Evolutionary conservation across 2,797 vertebrate species (phyloP), one percentile per base, ranked within the genome.

Genomic region (Characodon lateralis): DNA sequence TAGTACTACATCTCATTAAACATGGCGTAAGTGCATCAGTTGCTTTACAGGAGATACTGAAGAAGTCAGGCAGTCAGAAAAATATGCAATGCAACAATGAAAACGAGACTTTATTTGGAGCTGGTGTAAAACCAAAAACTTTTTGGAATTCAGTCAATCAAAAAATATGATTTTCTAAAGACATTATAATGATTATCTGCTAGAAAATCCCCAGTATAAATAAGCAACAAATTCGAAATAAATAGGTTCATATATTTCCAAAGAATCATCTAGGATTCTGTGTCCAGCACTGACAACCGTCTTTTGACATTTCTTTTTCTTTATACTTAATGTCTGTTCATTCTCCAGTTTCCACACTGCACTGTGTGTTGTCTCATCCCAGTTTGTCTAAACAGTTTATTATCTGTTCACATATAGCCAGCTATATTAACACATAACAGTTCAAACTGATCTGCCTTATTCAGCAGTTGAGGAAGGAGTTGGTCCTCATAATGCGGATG

Each of bases 401-500:
- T 12, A 41, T 69, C 43, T 72, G 63, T 83, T 55, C 5, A 28
- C 39, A 74, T 55, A 76, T 75, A 83, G 74, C 56, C 76, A 53
- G 69, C 65, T 76, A 59, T 55, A 76, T 56, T 53, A 18, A 10
- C 1, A 55, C 18, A 43, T 10, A 53, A 68, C 61, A 14, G 24
- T 63, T 35, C 41, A 7, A 41, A 72, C 51, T 6, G 1, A 1
- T 5, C 6, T 5, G 6, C 22, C 13, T 78, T 35, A 68, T 96
- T 96, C 91, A 98, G 84, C 98, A 99, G 95, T 95, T 96, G 83
- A 99, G 88, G 2, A 99, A 78, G 7, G 97, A 96, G 91, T 98
- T 99, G 65, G 96, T 91, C 78, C 96, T 94, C 93, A 96, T 66
- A 81, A 98, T 94, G 28, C 96, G 95, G 0, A 96, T 89, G 78